Percentiles rank a stretch among this genome's conserved stretches.
Evolutionary conservation across 2,888 invertebrate species (phyloP).

Genomic region (Physocephala rufipes): DNA sequence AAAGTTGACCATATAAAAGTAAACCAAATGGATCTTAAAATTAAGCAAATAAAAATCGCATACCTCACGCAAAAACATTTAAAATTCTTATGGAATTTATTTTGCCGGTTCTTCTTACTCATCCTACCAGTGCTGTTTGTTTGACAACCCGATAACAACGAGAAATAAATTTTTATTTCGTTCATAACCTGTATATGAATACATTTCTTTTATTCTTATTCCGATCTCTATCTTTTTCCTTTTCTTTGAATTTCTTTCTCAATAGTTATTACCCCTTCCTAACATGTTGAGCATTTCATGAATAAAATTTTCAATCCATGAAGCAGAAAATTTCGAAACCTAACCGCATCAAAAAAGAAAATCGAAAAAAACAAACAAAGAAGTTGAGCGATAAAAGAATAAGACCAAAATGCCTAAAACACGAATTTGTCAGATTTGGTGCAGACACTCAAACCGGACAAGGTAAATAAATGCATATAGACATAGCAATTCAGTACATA

Average conservation of each 20-base stretch:
- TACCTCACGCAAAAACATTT: constrained; percentile 17
- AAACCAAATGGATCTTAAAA: constrained; percentile 8
- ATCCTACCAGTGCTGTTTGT: constrained; percentile 24
- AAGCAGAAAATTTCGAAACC: constrained; percentile 10
- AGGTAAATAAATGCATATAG: no score
- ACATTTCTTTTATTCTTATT: constrained; percentile 16
- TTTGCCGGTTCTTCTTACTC: neutral
- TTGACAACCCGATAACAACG: constrained; percentile 25
- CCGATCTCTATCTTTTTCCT: no score
- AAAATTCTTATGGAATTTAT: constrained; percentile 26
- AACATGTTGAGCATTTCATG: no score
- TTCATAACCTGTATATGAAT: constrained; percentile 14
- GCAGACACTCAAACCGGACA: neutral
- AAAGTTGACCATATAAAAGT: neutral
- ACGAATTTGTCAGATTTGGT: neutral
- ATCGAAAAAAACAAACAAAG: neutral
- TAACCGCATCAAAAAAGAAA: neutral
- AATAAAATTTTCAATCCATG: constrained; percentile 18
- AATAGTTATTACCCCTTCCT: no score
- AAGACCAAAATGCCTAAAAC: neutral
- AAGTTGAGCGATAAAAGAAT: neutral
- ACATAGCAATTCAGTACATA: no score
- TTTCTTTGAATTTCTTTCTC: no score
- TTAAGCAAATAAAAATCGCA: constrained; percentile 25
- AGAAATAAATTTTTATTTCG: constrained; percentile 16